These are phyloP conservation scores for Nemurella pictetii DNA, from an alignment of 2,888 invertebrate species.

Conservation along the genomic window DNA sequence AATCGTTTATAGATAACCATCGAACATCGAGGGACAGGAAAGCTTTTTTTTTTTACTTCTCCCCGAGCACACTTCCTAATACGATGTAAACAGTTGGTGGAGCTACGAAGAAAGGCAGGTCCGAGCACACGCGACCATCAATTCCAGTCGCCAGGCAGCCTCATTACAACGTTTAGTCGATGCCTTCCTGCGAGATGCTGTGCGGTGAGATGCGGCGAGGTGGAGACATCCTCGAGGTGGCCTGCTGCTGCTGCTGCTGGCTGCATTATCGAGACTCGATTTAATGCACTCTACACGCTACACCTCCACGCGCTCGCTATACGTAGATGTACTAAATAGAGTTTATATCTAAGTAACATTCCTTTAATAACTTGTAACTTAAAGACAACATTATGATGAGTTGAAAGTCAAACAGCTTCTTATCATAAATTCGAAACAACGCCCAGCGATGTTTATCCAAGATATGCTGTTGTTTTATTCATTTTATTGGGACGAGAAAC, in stretches of 20 bases:
- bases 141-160: background rate
- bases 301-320: background rate
- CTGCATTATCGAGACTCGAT: background rate
- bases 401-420: constrained; percentile 17
- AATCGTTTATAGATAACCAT: background rate
- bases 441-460: constrained; percentile 27
- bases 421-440: constrained; percentile 28
- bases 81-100: background rate
- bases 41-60: background rate
- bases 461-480: constrained; percentile 25
- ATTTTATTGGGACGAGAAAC: constrained; percentile 14
- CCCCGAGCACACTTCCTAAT: background rate
- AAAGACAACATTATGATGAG: constrained; percentile 22
- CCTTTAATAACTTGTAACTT: constrained; percentile 8
- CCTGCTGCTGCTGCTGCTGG: background rate
- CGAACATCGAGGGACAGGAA: background rate
- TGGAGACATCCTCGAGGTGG: background rate
- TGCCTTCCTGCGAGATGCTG: background rate
- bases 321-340: background rate
- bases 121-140: background rate
- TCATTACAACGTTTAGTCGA: background rate
- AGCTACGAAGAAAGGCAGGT: too few relatives aligned
- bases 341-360: constrained; percentile 13
- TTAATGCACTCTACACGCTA: constrained; percentile 13
- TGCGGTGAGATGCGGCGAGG: too few relatives aligned